These are phyloP conservation scores for Phenacoccus solenopsis DNA, from an alignment of 1,140 invertebrate genomes.

Conservation along the genomic window DNA sequence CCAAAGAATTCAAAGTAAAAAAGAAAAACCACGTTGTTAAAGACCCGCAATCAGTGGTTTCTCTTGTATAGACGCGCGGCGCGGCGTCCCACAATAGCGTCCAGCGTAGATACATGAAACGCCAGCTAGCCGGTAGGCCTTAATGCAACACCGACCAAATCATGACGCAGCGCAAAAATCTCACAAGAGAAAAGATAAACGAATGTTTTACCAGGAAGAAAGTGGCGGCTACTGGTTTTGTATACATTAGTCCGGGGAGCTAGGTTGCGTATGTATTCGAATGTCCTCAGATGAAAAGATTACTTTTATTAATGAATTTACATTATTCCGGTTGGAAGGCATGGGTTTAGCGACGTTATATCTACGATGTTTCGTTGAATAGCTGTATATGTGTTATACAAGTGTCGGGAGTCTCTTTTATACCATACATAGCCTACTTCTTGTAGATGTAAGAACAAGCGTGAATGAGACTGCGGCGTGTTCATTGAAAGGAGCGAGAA, in stretches of 20 bases:
- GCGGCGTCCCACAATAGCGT: not conserved
- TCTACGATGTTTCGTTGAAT: constrained; percentile 8
- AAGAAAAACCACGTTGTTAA: not conserved
- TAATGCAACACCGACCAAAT: constrained; percentile 1
- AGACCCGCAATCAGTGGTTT: constrained; percentile 4
- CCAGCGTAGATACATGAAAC: not conserved
- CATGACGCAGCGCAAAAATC: constrained; percentile 9
- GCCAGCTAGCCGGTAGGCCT: constrained; percentile 6
- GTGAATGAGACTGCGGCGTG: not conserved
- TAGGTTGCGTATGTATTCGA: not conserved
- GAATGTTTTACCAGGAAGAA: constrained; percentile 16
- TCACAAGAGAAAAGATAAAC: constrained; percentile 14
- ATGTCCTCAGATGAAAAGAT: constrained; percentile 16
- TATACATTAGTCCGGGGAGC: not conserved
- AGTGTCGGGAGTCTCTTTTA: constrained; percentile 10
- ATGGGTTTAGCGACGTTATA: constrained; percentile 12
- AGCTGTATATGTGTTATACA: constrained; percentile 8
- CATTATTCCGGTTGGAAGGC: constrained; percentile 14
- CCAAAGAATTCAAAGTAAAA: not conserved
- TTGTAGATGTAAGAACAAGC: not conserved
- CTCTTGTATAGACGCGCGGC: not conserved
- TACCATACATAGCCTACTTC: constrained; percentile 4
- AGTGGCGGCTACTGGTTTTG: constrained; percentile 12
- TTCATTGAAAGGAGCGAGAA: not conserved
- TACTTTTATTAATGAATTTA: constrained; percentile 17